These are phyloP conservation scores for Cryptotis parvus DNA, from an alignment of 2,113 vertebrate genomes.

Conservation along the genomic window DNA sequence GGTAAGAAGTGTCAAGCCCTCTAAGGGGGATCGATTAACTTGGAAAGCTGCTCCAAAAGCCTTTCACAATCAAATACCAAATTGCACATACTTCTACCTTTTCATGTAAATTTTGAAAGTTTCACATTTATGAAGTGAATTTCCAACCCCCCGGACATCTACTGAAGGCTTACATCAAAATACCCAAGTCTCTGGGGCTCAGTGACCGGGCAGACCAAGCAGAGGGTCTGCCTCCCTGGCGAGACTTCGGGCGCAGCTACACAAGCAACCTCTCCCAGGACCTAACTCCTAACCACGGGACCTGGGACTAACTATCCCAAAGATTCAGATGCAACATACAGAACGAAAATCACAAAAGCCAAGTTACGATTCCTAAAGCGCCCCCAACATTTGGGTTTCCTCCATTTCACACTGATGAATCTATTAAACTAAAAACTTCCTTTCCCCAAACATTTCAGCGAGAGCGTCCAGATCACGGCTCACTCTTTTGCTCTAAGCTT, in stretches of 20 bases:
- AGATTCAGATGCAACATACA: not conserved
- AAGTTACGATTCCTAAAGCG: not conserved
- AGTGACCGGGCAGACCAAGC: not conserved
- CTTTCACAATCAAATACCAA: constrained; percentile 52
- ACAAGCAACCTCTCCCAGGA: not conserved
- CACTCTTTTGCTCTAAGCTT: constrained; percentile 13
- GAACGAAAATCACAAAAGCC: constrained; percentile 29
- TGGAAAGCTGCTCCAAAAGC: constrained; percentile 28
- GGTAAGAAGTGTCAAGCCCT: constrained; percentile 53
- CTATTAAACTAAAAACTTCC: constrained; percentile 47
- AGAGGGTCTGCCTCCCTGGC: too few relatives aligned
- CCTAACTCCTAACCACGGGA: constrained; percentile 2
- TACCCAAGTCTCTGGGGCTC: constrained; percentile 10
- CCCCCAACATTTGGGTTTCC: constrained; percentile 30
- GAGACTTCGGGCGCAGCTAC: not conserved
- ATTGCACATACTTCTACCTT: constrained; percentile 43
- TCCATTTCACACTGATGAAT: constrained; percentile 42
- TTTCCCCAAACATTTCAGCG: constrained; percentile 19
- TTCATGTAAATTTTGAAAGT: constrained; percentile 26
- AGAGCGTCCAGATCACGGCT: constrained; percentile 16
- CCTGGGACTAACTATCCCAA: constrained; percentile 11
- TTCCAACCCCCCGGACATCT: constrained; percentile 9
- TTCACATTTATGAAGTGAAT: constrained; percentile 17
- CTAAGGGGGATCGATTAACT: constrained; percentile 33
- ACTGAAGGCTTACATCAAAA: constrained; percentile 50